These are phyloP conservation scores for Drepanosiphum platanoidis DNA, from an alignment of 2,888 invertebrate genomes.

Conservation along the genomic window DNA sequence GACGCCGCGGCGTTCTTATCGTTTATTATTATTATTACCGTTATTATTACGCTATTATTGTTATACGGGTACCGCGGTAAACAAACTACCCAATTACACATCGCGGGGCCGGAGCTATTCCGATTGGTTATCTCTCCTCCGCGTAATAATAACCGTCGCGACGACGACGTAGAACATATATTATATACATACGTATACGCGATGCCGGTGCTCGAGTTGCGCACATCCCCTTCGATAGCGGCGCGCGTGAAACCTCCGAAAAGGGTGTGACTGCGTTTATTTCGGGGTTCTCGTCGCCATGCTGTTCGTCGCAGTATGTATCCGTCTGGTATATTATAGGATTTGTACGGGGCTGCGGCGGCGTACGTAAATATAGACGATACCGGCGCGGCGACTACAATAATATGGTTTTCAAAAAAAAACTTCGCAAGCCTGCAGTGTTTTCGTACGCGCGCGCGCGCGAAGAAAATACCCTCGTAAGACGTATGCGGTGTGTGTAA, in stretches of 20 bases:
- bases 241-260: slow-evolving; percentile 7
- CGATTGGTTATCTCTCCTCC: slow-evolving; percentile 47
- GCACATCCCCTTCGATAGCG: background rate
- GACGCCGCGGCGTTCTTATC: background rate
- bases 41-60: background rate
- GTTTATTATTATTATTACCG: background rate
- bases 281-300: background rate
- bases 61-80: background rate
- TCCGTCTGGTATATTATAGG: no score
- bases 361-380: no score
- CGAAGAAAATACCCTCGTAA: no score
- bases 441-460: no score
- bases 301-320: background rate
- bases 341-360: no score
- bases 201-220: background rate
- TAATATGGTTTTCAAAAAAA: no score
- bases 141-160: slow-evolving; percentile 4
- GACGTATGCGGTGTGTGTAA: no score
- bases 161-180: background rate
- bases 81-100: slow-evolving; percentile 60
- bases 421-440: no score
- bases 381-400: no score
- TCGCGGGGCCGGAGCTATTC: background rate
- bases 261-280: background rate
- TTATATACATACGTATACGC: background rate